A percentile compares a stretch with the other conserved stretches of the same genome.
Conservation (phyloP, 2,888 invertebrate genomes). For the Euzetes globulus region DNA sequence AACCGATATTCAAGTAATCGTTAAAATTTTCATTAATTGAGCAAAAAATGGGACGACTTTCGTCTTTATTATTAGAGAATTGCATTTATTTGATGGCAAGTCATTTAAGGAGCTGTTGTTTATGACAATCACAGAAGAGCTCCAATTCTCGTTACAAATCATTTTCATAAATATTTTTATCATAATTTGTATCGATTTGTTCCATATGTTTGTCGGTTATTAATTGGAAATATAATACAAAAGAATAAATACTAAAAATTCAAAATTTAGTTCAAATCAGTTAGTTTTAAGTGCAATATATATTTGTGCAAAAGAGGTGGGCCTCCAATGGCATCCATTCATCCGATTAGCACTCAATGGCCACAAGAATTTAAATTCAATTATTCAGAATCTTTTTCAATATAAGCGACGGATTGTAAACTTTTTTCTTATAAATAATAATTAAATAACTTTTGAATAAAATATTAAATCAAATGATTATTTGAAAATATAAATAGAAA, state of each 20-base stretch:
- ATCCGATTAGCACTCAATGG: constrained; percentile 13
- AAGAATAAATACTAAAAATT: neutral
- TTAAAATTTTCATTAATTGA: neutral
- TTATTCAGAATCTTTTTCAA: neutral
- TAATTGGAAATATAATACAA: constrained; percentile 18
- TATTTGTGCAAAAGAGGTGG: neutral
- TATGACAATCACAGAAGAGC: constrained; percentile 21
- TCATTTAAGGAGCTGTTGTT: neutral
- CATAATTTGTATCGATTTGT: neutral
- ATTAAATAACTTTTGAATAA: neutral
- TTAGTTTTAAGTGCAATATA: constrained; percentile 1
- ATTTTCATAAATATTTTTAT: neutral
- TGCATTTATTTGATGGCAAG: constrained; percentile 14
- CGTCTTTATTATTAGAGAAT: constrained; percentile 7
- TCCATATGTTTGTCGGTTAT: neutral
- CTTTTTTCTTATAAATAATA: neutral
- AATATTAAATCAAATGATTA: neutral
- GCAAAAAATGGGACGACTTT: constrained; percentile 17
- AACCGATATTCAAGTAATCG: neutral
- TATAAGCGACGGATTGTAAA: neutral
- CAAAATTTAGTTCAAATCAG: neutral
- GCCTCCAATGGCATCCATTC: neutral
- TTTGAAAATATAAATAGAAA: neutral
- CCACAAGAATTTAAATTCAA: neutral
- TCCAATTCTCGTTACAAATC: constrained; percentile 2